phyloP scores from a whole-genome alignment of 2,888 invertebrate species.

The Eupithecia subfuscata region DNA sequence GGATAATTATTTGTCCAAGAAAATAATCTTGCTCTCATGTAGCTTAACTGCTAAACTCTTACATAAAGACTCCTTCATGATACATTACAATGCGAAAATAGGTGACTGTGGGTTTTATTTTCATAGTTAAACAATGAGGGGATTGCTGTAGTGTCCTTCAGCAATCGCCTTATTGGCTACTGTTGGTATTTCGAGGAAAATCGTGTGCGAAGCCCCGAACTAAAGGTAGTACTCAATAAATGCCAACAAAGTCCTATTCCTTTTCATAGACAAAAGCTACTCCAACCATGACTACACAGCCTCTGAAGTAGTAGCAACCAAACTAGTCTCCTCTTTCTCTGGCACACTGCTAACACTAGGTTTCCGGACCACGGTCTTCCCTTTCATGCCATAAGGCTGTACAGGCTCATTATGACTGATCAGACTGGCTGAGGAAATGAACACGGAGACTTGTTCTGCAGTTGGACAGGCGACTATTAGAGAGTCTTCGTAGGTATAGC shows the following conservation, averaged over 20 bases:
- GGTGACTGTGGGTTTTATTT: not conserved
- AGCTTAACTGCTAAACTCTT: not conserved
- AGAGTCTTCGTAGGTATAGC: conserved; percentile 92
- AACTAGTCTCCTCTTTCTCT: conserved; percentile 41
- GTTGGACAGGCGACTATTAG: conserved; percentile 95
- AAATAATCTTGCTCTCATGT: not conserved
- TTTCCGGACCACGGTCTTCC: conserved; percentile 64
- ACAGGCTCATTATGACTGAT: conserved; percentile 79
- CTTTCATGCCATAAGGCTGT: conserved; percentile 75
- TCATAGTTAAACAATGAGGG: too few relatives aligned
- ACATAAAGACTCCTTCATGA: not conserved
- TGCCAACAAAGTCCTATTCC: not conserved
- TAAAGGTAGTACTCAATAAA: not conserved
- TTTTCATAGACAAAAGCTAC: not conserved
- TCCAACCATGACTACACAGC: not conserved
- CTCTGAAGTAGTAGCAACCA: conserved; percentile 3
- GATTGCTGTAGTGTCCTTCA: too few relatives aligned
- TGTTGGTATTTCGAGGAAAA: not conserved
- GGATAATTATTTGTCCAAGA: not conserved
- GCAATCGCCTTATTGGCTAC: not conserved
- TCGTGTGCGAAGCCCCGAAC: not conserved
- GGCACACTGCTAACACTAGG: conserved; percentile 67
- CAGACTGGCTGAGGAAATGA: conserved; percentile 92
- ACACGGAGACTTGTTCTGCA: conserved; percentile 95
- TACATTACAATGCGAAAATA: too few relatives aligned